Conservation (phyloP, 1,140 invertebrate genomes). For the Drosophila ananassae region DNA sequence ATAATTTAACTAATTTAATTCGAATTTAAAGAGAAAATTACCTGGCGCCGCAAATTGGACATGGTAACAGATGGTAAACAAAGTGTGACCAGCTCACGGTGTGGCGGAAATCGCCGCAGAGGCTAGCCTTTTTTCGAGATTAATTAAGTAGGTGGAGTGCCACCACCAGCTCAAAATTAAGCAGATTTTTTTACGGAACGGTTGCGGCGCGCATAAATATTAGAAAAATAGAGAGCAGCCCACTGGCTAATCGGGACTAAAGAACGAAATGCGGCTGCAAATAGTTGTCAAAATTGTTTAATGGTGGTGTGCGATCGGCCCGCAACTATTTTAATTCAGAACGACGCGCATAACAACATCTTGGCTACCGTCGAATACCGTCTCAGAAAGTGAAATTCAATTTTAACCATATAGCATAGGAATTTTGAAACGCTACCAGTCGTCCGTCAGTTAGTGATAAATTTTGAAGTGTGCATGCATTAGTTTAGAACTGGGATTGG, state of each 20-base stretch:
- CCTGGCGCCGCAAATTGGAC: conserved; percentile 69
- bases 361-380: too few species aligned
- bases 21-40: conserved; percentile 11
- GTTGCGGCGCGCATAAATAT: conserved; percentile 4
- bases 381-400: background rate
- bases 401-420: conserved; percentile 11
- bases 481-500: background rate
- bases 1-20: background rate
- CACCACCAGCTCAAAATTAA: too few species aligned
- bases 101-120: too few species aligned
- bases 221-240: background rate
- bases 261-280: conserved; percentile 18
- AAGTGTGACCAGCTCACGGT: conserved; percentile 7
- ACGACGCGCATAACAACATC: background rate
- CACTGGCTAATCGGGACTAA: background rate
- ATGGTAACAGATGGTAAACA: conserved; percentile 26
- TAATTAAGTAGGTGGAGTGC: background rate
- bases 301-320: conserved; percentile 1
- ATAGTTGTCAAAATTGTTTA: conserved; percentile 10
- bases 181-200: conserved; percentile 20
- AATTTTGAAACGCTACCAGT: conserved; percentile 6
- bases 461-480: conserved; percentile 12
- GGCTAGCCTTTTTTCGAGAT: background rate
- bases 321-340: conserved; percentile 21
- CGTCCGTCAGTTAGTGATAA: background rate